Base-by-base conservation (phyloP, 2,113 vertebrate species). In the Nesoenas mayeri region DNA sequence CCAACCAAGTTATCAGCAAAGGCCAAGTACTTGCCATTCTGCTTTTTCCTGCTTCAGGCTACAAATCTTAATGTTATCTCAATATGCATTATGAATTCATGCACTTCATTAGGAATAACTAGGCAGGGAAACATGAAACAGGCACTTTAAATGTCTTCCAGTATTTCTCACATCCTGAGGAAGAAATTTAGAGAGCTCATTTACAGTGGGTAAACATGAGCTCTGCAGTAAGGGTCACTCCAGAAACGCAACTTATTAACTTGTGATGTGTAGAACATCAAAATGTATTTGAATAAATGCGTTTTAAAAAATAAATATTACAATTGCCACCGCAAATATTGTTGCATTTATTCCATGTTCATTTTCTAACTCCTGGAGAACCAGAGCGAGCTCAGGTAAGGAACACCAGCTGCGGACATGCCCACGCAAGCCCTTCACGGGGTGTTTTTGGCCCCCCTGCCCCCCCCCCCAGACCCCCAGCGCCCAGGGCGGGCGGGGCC, bases 301-400 rank as follows among this genome's bases (percentile, higher is more conserved):
- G 17, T 44, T 79, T 13, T 25, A 3, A 42, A 57, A 42, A 57
- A 25, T 2, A 28, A 40, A 58, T 4, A 16, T 19, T 9, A 31
- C 16, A 10, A 9, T 73, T 16, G 57, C 38, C 47, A 32, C 51
- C n/a, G 58, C 42, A 0, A 3, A 54, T 13, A 7, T 16, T 0
- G 15, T 11, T 1, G 6, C 10, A 1, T 1, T 2, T 19, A 17
- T 9, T 5, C 29, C 1, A 20, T 1, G 6, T 0, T 53, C 31
- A 25, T 19, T 8, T 12, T 4, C 18, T 24, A 5, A 6, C 34
- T 12, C 36, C 54, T 5, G 38, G 7, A 10, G 34, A 29, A 8
- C 32, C 42, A 32, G 21, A 5, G 2, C 3, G 34, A 26, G 42
- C 58, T 38, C 31, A 24, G 19, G 25, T 17, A 31, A 16, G 38